Evolutionary conservation across 2,113 vertebrate species (phyloP).

Genomic region (Odontesthes bonariensis): DNA sequence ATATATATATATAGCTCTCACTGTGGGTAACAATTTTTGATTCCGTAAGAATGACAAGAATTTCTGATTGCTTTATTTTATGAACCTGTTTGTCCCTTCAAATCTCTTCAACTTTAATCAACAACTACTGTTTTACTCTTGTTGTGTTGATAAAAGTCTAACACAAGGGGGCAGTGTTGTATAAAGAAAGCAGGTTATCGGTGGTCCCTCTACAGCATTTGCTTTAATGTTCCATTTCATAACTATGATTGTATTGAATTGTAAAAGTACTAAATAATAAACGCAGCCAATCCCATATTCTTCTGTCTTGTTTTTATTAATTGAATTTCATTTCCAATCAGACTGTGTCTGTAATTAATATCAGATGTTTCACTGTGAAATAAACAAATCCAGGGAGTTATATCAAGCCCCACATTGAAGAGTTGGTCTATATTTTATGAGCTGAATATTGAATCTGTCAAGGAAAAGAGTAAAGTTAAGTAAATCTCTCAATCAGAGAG

Average conservation of each 20-base stretch:
- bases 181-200: conserved; percentile 3
- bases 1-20: no score
- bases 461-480: no score
- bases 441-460: no score
- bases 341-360: neutral
- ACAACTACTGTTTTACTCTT: conserved; percentile 12
- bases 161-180: conserved; percentile 70
- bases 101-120: neutral
- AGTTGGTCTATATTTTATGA: no score
- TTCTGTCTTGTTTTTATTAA: neutral
- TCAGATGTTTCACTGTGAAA: neutral
- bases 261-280: conserved; percentile 38
- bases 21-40: no score
- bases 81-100: neutral
- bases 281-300: neutral
- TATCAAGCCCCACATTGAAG: no score
- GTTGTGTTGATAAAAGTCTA: neutral
- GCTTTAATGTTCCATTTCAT: neutral
- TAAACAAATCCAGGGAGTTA: neutral
- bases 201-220: neutral
- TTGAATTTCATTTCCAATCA: neutral
- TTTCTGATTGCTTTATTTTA: no score
- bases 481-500: no score
- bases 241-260: neutral
- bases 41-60: no score